These are phyloP conservation scores for Dasyurus viverrinus DNA, from an alignment of 2,113 vertebrate genomes.

Conservation along the genomic window DNA sequence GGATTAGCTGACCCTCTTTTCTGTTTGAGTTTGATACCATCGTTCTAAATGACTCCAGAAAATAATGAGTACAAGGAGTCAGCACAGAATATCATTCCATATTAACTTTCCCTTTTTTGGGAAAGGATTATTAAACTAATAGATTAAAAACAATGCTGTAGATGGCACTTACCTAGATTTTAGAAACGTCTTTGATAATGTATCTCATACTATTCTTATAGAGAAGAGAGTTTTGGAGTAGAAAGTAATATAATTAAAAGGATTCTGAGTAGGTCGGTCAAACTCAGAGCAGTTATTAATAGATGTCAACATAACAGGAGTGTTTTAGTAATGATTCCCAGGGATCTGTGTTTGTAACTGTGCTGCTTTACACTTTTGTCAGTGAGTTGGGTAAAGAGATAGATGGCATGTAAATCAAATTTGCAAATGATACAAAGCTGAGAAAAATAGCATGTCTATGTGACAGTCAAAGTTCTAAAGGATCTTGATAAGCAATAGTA, in stretches of 20 bases:
- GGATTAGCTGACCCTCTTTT: background rate
- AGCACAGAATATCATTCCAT: background rate
- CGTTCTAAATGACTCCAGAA: background rate
- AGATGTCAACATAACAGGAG: background rate
- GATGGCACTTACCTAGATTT: background rate
- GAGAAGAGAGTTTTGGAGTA: background rate
- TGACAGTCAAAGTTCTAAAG: background rate
- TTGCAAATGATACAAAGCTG: background rate
- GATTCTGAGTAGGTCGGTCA: background rate
- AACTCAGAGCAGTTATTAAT: background rate
- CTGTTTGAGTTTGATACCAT: background rate
- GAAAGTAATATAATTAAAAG: background rate
- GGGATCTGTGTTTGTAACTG: background rate
- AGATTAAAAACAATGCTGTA: background rate
- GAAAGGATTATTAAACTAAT: background rate
- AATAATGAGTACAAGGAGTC: background rate
- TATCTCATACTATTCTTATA: background rate
- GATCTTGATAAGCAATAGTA: background rate
- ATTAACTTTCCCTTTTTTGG: background rate
- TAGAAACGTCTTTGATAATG: background rate
- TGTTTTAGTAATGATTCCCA: background rate
- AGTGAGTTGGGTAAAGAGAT: background rate
- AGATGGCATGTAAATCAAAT: background rate
- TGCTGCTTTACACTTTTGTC: background rate
- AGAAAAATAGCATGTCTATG: background rate